Base-by-base conservation (phyloP, 2,113 vertebrate genomes). In the Spea multiplicata region DNA sequence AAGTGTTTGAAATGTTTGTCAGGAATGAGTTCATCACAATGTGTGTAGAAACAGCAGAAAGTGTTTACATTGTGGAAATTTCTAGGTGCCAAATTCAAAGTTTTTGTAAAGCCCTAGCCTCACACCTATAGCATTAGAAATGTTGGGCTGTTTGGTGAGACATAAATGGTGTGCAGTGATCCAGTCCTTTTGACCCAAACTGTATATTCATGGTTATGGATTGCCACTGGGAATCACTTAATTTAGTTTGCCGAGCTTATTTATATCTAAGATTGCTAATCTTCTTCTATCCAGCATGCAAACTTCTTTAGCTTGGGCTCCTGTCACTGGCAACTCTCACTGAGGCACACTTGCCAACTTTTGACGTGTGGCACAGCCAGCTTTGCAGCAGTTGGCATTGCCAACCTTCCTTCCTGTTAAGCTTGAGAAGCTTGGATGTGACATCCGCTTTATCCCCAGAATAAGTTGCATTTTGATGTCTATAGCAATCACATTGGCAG, bases 371-470 rank as follows among this genome's bases (percentile, higher is more conserved):
- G 59, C 59, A 52, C 14, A 47, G 44, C 14, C 59, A 52, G 67
- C 67, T 64, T 78, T 71, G 47, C 48, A 13, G 59, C 13, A 64
- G 67, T 49, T 78, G 57, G 76, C 57, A 14, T 71, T 52, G 68
- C 68, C 55, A 78, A 8, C 8, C 13, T 53, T 13, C 59, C 44
- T 64, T 78, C 48, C 57, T 71, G 57, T 49, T 45, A 53, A 72
- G 61, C 59, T 72, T 55, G 16, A 66, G 44, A 71, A 71, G 45
- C 30, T 72, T 78, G 69, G 30, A 72, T 66, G 30, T 14, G 12
- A 62, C 30, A 65, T 53, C 69, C 10, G 17, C 59, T 66, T 30
- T 78, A 71, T 66, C 76, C 72, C 68, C 69, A 72, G 47, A 47
- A 53, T 72, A 71, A 72, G 59, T 53, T 45, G 8, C 9, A 9